Conservation (phyloP, 2,113 vertebrate species). For the Paracanthobrama guichenoti region DNA sequence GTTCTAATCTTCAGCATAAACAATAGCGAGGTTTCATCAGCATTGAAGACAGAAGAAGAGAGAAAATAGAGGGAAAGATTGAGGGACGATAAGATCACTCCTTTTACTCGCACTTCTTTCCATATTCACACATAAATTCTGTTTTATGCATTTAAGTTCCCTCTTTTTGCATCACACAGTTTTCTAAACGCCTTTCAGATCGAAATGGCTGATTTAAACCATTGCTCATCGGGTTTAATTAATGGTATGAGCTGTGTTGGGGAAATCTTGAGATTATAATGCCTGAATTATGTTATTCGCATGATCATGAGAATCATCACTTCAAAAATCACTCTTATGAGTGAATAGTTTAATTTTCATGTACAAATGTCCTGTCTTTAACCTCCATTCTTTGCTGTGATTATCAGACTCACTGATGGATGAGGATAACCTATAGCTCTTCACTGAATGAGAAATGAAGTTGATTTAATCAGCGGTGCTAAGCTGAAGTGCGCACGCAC, state of each 20-base stretch:
- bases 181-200: not conserved
- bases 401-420: slow-evolving; percentile 44
- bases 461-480: slow-evolving; percentile 66
- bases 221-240: not conserved
- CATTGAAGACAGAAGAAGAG: slow-evolving; percentile 73
- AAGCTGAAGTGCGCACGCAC: slow-evolving; percentile 40
- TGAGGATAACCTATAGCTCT: slow-evolving; percentile 59
- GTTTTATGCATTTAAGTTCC: slow-evolving; percentile 20
- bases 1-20: slow-evolving; percentile 98
- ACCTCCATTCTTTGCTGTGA: slow-evolving; percentile 17
- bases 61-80: slow-evolving; percentile 43
- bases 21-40: slow-evolving; percentile 99
- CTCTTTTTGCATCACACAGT: slow-evolving; percentile 6
- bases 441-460: slow-evolving; percentile 64
- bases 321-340: not conserved
- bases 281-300: not conserved
- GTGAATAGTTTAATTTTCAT: slow-evolving; percentile 9
- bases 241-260: not conserved
- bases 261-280: not conserved
- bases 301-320: not conserved
- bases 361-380: not conserved
- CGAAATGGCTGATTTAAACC: not conserved
- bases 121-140: slow-evolving; percentile 62
- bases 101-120: slow-evolving; percentile 74
- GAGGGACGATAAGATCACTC: slow-evolving; percentile 83